Evolutionary conservation across 2,113 vertebrate species (phyloP).

Genomic region (Oceanites oceanicus): DNA sequence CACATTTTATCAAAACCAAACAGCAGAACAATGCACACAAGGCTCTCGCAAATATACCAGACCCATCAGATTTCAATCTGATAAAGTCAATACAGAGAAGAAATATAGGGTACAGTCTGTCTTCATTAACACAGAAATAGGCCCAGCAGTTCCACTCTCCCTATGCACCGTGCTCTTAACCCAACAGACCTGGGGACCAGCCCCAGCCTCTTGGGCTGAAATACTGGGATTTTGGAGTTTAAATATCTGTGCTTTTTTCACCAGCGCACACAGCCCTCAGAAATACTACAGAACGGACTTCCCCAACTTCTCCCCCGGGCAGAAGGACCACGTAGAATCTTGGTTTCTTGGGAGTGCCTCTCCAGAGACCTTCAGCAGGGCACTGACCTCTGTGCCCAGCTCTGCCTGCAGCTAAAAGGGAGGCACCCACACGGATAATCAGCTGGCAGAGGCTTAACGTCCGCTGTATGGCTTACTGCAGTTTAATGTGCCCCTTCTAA

Average conservation of each 20-base stretch:
- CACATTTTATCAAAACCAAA: constrained; percentile 80
- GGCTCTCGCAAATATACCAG: constrained; percentile 61
- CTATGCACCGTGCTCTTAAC: neutral
- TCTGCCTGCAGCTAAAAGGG: neutral
- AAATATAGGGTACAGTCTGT: constrained; percentile 55
- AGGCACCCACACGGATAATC: neutral
- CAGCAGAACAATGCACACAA: constrained; percentile 79
- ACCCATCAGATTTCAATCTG: constrained; percentile 68
- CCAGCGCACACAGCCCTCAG: neutral
- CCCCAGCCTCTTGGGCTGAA: neutral
- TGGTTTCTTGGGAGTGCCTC: neutral
- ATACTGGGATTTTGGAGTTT: neutral
- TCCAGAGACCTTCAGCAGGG: neutral
- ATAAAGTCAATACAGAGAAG: constrained; percentile 66
- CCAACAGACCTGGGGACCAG: neutral
- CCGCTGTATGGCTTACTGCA: fast-evolving
- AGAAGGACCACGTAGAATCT: neutral
- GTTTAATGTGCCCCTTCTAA: neutral
- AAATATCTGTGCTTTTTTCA: neutral
- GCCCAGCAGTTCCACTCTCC: neutral
- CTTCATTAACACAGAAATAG: constrained; percentile 52
- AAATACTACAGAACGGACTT: neutral
- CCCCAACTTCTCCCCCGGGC: neutral
- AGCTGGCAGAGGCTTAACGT: neutral
- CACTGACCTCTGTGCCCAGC: neutral